Percentiles rank a stretch among this genome's conserved stretches.
phyloP scores from a whole-genome alignment of 2,113 vertebrate genomes.

The Ctenodactylus gundi region DNA sequence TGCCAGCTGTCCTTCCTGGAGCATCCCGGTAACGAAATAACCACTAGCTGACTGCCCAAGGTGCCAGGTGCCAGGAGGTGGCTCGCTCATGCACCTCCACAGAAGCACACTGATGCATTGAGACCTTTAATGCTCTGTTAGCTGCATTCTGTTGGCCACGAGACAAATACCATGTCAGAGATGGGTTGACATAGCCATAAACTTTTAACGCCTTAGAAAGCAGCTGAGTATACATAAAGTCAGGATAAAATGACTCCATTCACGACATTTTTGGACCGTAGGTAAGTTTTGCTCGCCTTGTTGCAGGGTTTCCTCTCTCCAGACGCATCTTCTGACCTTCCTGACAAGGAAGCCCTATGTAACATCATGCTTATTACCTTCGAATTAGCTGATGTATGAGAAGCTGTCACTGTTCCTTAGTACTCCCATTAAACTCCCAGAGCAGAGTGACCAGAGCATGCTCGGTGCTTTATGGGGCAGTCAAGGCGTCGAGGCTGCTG shows the following conservation, averaged over 20 bases:
- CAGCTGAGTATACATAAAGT: conserved; percentile 34
- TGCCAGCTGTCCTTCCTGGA: conserved; percentile 8
- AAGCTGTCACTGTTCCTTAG: conserved; percentile 60
- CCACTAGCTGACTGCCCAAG: not conserved
- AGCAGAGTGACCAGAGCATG: not conserved
- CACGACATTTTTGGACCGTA: conserved; percentile 11
- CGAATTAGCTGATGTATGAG: conserved; percentile 40
- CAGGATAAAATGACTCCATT: conserved; percentile 45
- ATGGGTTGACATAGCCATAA: conserved; percentile 47
- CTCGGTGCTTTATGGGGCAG: conserved; percentile 2
- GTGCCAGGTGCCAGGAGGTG: not conserved
- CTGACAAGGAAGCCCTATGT: not conserved
- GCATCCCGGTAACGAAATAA: not conserved
- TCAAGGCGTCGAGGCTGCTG: accelerated
- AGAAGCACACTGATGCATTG: conserved; percentile 29
- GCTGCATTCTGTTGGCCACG: conserved; percentile 16
- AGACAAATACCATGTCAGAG: conserved; percentile 25
- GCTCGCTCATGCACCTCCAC: not conserved
- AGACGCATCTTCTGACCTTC: not conserved
- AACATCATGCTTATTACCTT: conserved; percentile 37
- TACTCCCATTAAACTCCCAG: conserved; percentile 68
- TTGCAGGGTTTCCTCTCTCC: not conserved
- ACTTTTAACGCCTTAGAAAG: conserved; percentile 29
- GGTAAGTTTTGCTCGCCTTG: not conserved
- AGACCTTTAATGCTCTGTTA: conserved; percentile 3